These are phyloP conservation scores for Empis livida DNA, from an alignment of 2,888 invertebrate genomes.

Conservation along the genomic window DNA sequence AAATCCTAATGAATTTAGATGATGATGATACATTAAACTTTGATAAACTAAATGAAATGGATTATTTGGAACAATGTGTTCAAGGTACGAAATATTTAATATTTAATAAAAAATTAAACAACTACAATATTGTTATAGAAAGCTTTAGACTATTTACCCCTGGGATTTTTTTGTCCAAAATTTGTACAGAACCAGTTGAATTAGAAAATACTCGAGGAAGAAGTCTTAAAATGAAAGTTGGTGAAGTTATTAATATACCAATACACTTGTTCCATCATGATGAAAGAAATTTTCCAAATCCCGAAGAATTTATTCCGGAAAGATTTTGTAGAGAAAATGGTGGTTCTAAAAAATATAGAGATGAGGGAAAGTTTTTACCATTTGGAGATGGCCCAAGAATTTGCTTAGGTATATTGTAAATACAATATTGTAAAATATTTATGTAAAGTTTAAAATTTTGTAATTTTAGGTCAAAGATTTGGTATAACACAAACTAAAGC, in stretches of 20 bases:
- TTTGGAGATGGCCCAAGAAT: slow-evolving; percentile 34
- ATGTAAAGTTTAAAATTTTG: no score
- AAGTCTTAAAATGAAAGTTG: slow-evolving; percentile 17
- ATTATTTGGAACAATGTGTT: slow-evolving; percentile 27
- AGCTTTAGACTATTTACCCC: slow-evolving; percentile 27
- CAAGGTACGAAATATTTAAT: slow-evolving; percentile 17
- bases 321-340: slow-evolving; percentile 25
- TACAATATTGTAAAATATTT: neutral
- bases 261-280: slow-evolving; percentile 28
- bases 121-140: slow-evolving; percentile 19
- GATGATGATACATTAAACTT: slow-evolving; percentile 13
- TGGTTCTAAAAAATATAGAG: slow-evolving; percentile 23
- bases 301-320: slow-evolving; percentile 26
- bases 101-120: neutral
- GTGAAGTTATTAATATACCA: slow-evolving; percentile 24
- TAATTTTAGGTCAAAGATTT: slow-evolving; percentile 16
- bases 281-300: slow-evolving; percentile 22
- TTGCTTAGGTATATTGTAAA: slow-evolving; percentile 21
- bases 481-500: slow-evolving; percentile 24
- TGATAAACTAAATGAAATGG: slow-evolving; percentile 21
- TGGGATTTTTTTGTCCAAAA: slow-evolving; percentile 22
- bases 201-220: slow-evolving; percentile 18
- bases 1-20: slow-evolving; percentile 13
- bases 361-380: slow-evolving; percentile 27
- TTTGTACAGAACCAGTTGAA: slow-evolving; percentile 22